phyloP scores from a whole-genome alignment of 2,113 vertebrate genomes.

The Cebidichthys violaceus region DNA sequence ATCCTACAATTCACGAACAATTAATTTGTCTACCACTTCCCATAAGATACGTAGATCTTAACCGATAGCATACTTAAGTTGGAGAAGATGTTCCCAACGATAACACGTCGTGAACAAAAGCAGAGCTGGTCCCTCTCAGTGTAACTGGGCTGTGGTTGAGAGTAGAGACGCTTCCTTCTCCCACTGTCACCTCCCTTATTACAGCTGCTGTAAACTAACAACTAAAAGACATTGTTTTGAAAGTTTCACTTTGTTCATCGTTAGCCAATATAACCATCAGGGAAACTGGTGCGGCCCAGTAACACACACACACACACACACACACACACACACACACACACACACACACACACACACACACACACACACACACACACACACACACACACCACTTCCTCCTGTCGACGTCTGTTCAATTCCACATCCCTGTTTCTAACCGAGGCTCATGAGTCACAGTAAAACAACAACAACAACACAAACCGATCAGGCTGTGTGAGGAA shows the following conservation, averaged over 20 bases:
- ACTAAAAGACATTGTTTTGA: background rate
- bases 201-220: background rate
- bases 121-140: no score
- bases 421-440: constrained; percentile 26
- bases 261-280: background rate
- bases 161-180: no score
- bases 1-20: background rate
- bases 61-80: background rate
- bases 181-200: background rate
- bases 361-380: no score
- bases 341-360: no score
- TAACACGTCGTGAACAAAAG: background rate
- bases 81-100: background rate
- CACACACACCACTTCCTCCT: background rate
- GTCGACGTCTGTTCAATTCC: background rate
- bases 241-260: background rate
- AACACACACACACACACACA: no score
- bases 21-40: background rate
- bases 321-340: no score
- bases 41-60: background rate
- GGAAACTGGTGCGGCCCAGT: background rate
- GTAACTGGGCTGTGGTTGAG: background rate
- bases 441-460: background rate
- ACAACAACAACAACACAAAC: background rate
- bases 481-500: background rate